These are phyloP conservation scores for Cheilosia impressa DNA, from an alignment of 2,888 invertebrate species.

Conservation along the genomic window DNA sequence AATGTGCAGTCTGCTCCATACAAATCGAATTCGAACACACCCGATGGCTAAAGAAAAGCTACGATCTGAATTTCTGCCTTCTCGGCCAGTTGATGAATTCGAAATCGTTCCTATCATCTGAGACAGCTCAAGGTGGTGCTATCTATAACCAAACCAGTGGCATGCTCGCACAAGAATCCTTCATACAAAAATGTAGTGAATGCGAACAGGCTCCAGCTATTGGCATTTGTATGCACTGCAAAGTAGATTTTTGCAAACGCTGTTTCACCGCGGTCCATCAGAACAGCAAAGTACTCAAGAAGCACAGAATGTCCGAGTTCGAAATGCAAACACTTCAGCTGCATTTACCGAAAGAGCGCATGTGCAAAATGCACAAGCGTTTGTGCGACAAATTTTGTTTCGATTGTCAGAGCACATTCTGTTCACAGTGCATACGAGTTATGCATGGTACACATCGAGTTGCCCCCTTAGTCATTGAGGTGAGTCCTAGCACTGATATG, in stretches of 20 bases:
- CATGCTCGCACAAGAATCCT: conserved; percentile 48
- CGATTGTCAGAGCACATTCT: conserved; percentile 76
- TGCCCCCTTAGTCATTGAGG: conserved; percentile 75
- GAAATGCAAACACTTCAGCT: conserved; percentile 61
- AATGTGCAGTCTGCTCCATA: conserved; percentile 77
- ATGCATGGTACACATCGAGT: conserved; percentile 77
- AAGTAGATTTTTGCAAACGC: conserved; percentile 78
- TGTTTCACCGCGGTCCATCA: conserved; percentile 80
- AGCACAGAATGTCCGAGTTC: conserved; percentile 76
- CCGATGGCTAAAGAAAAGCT: conserved; percentile 73
- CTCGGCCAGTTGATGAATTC: conserved; percentile 78
- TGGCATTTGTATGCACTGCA: conserved; percentile 80
- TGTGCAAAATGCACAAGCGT: conserved; percentile 76
- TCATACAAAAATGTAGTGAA: conserved; percentile 79
- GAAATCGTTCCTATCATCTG: conserved; percentile 67
- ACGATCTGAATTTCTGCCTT: conserved; percentile 79
- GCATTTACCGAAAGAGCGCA: conserved; percentile 65
- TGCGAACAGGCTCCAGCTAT: conserved; percentile 77
- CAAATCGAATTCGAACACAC: conserved; percentile 71
- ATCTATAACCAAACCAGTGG: background rate
- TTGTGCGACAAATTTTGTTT: conserved; percentile 76
- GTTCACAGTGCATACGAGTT: conserved; percentile 76
- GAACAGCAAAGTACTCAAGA: conserved; percentile 79
- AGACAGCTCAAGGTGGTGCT: background rate
- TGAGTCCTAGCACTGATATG: conserved; percentile 51